phyloP scores from a whole-genome alignment of 2,797 vertebrate species.

The Urocyon cinereoargenteus region DNA sequence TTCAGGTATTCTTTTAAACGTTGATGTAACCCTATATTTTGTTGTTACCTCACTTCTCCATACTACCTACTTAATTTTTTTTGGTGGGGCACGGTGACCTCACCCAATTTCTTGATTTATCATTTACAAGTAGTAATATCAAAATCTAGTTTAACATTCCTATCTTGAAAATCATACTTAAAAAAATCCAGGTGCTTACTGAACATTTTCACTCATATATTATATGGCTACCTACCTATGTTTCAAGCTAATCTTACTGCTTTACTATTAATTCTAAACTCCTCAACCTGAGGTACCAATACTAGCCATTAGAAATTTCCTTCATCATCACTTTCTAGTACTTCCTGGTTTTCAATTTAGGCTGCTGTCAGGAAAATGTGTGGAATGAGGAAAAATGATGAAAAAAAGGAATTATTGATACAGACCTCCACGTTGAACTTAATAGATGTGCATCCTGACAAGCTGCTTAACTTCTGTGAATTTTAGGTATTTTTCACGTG shows the following conservation, averaged over 20 bases:
- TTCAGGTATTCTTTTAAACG: neutral
- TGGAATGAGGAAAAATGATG: neutral
- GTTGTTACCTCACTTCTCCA: neutral
- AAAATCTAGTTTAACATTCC: neutral
- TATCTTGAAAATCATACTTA: neutral
- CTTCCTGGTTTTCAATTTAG: neutral
- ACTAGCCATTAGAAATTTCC: neutral
- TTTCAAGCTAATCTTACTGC: too few relatives aligned
- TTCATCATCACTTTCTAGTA: neutral
- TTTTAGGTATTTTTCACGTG: neutral
- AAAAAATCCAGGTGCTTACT: neutral
- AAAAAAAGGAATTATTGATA: neutral
- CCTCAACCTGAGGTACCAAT: neutral
- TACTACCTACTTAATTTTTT: neutral
- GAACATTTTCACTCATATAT: neutral
- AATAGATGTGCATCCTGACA: neutral
- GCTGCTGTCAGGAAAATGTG: neutral
- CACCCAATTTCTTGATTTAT: neutral
- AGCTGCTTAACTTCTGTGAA: neutral
- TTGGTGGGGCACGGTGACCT: neutral
- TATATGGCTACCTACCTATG: neutral
- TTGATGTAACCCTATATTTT: neutral
- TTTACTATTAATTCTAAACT: neutral
- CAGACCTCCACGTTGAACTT: neutral
- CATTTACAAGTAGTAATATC: neutral